Evolutionary conservation across 2,113 vertebrate genomes (phyloP).

Genomic region (Columba janthina): DNA sequence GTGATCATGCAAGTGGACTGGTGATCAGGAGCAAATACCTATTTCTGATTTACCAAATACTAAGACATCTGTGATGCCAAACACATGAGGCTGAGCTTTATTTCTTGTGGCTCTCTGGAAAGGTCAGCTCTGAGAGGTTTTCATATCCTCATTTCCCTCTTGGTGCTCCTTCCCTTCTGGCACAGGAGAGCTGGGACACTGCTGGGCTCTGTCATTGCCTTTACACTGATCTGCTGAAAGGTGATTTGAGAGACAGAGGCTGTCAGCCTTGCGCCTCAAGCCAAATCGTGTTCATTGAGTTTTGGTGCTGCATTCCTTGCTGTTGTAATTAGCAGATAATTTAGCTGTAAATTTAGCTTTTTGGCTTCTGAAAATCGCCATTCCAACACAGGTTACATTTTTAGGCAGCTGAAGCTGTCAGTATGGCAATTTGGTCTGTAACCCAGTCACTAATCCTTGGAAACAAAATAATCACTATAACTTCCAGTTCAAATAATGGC

Average conservation of each 20-base stretch:
- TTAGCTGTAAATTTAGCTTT: neutral
- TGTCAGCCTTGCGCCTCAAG: neutral
- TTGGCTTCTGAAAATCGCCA: neutral
- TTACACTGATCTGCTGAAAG: neutral
- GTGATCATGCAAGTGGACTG: neutral
- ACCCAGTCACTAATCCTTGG: neutral
- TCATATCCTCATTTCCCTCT: neutral
- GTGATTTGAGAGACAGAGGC: neutral
- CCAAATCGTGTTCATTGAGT: neutral
- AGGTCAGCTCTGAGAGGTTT: neutral
- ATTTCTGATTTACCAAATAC: neutral
- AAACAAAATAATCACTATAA: neutral
- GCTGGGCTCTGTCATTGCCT: neutral
- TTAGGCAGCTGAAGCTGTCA: neutral
- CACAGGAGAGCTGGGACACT: neutral
- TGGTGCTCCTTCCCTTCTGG: neutral
- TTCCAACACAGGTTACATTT: neutral
- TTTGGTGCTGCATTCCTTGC: neutral
- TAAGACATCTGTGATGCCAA: neutral
- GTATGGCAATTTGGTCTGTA: neutral
- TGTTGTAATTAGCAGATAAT: neutral
- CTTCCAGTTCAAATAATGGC: neutral
- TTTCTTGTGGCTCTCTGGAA: neutral
- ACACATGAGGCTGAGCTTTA: neutral
- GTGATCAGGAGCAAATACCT: neutral